A percentile compares a stretch with the other conserved stretches of the same genome.
These are phyloP conservation scores for Ivindomyrus marchei DNA, from an alignment of 2,113 vertebrate species.

Conservation along the genomic window DNA sequence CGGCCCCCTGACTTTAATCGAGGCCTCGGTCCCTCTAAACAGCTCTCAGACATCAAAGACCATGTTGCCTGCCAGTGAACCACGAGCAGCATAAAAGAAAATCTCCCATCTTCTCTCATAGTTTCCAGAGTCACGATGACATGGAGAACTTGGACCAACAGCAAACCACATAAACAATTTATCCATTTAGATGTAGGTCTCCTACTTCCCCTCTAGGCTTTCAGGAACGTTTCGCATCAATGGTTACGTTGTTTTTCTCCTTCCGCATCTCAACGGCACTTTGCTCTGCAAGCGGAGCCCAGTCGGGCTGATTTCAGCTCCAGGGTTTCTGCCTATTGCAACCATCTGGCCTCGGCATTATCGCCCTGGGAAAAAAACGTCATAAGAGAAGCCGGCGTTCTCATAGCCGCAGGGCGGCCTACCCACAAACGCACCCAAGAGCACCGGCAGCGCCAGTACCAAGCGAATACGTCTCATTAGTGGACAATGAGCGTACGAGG, in stretches of 20 bases:
- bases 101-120: conserved; percentile 37
- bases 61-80: conserved; percentile 39
- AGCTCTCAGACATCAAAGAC: conserved; percentile 62
- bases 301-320: not conserved
- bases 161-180: conserved; percentile 34
- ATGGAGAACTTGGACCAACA: conserved; percentile 43
- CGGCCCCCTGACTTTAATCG: conserved; percentile 48
- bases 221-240: conserved; percentile 23
- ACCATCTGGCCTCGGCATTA: not conserved
- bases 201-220: conserved; percentile 25
- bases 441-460: not conserved
- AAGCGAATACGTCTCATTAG: not conserved
- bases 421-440: not conserved
- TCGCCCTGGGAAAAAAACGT: not conserved
- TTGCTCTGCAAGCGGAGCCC: not conserved
- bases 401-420: not conserved
- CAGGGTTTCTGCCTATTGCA: not conserved
- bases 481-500: not conserved
- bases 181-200: conserved; percentile 24
- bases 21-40: conserved; percentile 49
- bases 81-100: conserved; percentile 58
- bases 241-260: not conserved
- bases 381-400: not conserved
- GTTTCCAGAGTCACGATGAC: conserved; percentile 36
- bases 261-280: not conserved